These are phyloP conservation scores for Acropora yongei DNA, from an alignment of 64 coral and sea anemone species.

Conservation along the genomic window DNA sequence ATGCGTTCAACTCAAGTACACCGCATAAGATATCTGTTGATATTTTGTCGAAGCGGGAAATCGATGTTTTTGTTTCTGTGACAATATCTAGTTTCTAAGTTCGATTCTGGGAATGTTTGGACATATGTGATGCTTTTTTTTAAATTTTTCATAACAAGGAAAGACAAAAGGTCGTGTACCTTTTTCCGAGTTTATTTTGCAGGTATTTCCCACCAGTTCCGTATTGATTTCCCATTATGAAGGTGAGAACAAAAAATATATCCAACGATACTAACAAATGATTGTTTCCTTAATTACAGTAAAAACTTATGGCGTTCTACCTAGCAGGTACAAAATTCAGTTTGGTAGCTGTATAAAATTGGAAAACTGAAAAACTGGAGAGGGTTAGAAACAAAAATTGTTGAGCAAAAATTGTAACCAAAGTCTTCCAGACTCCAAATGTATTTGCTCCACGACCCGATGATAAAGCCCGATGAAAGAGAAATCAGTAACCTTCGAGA, in stretches of 20 bases:
- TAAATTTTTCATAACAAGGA: not conserved
- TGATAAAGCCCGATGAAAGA: no score
- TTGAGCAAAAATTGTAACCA: no score
- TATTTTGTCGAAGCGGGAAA: not conserved
- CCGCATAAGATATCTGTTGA: not conserved
- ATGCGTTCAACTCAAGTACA: not conserved
- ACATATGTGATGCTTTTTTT: not conserved
- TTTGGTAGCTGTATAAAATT: no score
- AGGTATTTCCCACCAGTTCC: not conserved
- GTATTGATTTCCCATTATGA: not conserved
- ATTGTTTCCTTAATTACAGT: no score
- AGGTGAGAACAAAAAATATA: not conserved
- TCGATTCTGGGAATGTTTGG: slow-evolving; percentile 1
- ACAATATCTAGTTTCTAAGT: slow-evolving; percentile 21
- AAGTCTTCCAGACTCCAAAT: no score
- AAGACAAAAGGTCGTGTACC: not conserved
- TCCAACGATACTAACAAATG: no score
- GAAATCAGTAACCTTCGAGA: no score
- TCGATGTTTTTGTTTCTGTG: not conserved
- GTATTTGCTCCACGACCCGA: no score
- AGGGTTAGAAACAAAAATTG: no score
- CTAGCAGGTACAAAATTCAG: no score
- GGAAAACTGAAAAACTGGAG: no score
- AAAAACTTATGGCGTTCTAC: no score
- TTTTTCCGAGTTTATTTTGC: not conserved